A percentile compares a stretch with the other conserved stretches of the same genome.
Evolutionary conservation across 2,113 vertebrate species (phyloP).

Genomic region (Phrynocephalus versicolor): DNA sequence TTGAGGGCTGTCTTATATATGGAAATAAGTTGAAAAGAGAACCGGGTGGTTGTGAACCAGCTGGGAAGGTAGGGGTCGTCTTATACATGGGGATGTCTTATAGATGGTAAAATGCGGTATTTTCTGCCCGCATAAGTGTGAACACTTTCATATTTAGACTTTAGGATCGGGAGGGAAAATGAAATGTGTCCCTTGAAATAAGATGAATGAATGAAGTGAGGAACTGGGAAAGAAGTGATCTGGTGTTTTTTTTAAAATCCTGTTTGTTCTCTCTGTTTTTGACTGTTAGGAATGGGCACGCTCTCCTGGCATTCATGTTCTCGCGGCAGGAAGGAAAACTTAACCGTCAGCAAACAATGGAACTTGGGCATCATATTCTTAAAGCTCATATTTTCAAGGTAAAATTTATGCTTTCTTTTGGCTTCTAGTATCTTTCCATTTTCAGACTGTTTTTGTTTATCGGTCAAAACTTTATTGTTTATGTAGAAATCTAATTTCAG

Average conservation of each 20-base stretch:
- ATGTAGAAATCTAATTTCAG: too few species aligned
- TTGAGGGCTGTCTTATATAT: too few species aligned
- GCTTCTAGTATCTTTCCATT: background rate
- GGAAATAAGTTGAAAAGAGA: too few species aligned
- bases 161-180: background rate
- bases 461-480: too few species aligned
- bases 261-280: slow-evolving; percentile 7
- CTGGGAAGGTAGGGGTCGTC: too few species aligned
- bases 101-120: too few species aligned
- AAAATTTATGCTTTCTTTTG: slow-evolving; percentile 32
- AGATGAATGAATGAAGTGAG: background rate
- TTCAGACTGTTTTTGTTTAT: too few species aligned
- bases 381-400: slow-evolving; percentile 99
- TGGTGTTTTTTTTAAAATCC: background rate
- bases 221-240: background rate
- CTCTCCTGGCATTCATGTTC: slow-evolving; percentile 97
- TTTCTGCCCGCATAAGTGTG: background rate
- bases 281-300: slow-evolving; percentile 88
- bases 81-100: too few species aligned
- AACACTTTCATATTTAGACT: background rate
- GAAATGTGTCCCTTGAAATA: background rate
- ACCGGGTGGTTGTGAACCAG: too few species aligned
- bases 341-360: slow-evolving; percentile 97
- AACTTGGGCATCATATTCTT: slow-evolving; percentile 96
- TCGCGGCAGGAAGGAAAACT: slow-evolving; percentile 96